Evolutionary conservation across 1,140 invertebrate genomes (phyloP), one percentile per base, ranked within the genome.

Genomic region (Trichoplusia ni): DNA sequence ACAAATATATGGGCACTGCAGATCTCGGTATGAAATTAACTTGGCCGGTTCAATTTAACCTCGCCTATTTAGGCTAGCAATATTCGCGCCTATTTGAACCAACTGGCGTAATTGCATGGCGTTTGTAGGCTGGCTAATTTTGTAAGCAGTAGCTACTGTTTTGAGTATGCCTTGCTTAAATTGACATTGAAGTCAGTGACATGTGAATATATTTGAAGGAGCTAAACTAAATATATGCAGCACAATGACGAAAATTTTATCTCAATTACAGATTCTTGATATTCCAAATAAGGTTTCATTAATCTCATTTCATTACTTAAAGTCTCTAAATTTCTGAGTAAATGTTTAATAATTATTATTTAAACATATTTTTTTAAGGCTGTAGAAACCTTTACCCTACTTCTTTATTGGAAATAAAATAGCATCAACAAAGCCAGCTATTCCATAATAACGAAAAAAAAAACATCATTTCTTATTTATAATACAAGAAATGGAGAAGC

Each of bases 381-480:
- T n/a, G n/a, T n/a, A n/a, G n/a, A n/a, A n/a, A n/a, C n/a, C n/a
- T n/a, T n/a, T n/a, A n/a, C n/a, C n/a, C n/a, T n/a, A n/a, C n/a
- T n/a, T n/a, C n/a, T n/a, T n/a, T n/a, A n/a, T n/a, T n/a, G n/a
- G n/a, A n/a, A n/a, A n/a, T n/a, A n/a, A n/a, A n/a, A n/a, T n/a
- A n/a, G n/a, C 27, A 49, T 49, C 46, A 29, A 29, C 21, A 13
- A 19, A 16, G 3, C 40, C 40, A 4, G n/a, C n/a, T n/a, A 21
- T 42, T 42, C 19, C n/a, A 42, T 19, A 14, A 7, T 8, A 46
- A 29, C 46, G 25, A 49, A 18, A 49, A 49, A 49, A 49, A 29
- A 49, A 49, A 40, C 27, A 18, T 29, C 25, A 29, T 47, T 49
- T 49, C 46, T 49, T 49, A 16, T 49, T 16, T 25, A 49, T 31